phyloP scores from a whole-genome alignment of 1,140 invertebrate genomes.

The Onthophagus taurus region DNA sequence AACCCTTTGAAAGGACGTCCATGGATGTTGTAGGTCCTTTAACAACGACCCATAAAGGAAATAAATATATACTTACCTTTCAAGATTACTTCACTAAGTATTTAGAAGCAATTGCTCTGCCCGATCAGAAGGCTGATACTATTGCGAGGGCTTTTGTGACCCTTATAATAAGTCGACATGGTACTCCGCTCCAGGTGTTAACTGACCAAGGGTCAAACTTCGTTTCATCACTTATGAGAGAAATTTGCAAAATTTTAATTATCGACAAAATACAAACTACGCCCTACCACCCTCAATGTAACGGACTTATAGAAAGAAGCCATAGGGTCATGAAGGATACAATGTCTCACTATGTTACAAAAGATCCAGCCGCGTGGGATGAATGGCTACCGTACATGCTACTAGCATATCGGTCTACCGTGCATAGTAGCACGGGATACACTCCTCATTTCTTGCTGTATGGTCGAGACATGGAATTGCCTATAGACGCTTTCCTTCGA shows the following conservation, averaged over 20 bases:
- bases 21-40: conserved; percentile 34
- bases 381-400: conserved; percentile 22
- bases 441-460: conserved; percentile 20
- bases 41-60: conserved; percentile 14
- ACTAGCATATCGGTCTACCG: conserved; percentile 17
- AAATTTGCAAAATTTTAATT: too few species aligned
- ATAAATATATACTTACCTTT: too few species aligned
- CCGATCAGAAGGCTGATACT: conserved; percentile 17
- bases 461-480: conserved; percentile 15
- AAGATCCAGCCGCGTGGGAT: conserved; percentile 30
- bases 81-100: too few species aligned
- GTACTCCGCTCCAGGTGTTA: too few species aligned
- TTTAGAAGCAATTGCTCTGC: too few species aligned
- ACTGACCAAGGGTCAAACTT: too few species aligned
- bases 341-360: conserved; percentile 17
- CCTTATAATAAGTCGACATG: too few species aligned
- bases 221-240: too few species aligned
- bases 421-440: conserved; percentile 28
- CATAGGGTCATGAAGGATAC: conserved; percentile 17
- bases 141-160: conserved; percentile 17
- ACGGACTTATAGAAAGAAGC: too few species aligned
- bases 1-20: conserved; percentile 22
- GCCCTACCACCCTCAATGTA: too few species aligned
- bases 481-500: conserved; percentile 16
- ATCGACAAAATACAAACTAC: too few species aligned